phyloP scores from a whole-genome alignment of 2,888 invertebrate species.

The Phalangium opilio region DNA sequence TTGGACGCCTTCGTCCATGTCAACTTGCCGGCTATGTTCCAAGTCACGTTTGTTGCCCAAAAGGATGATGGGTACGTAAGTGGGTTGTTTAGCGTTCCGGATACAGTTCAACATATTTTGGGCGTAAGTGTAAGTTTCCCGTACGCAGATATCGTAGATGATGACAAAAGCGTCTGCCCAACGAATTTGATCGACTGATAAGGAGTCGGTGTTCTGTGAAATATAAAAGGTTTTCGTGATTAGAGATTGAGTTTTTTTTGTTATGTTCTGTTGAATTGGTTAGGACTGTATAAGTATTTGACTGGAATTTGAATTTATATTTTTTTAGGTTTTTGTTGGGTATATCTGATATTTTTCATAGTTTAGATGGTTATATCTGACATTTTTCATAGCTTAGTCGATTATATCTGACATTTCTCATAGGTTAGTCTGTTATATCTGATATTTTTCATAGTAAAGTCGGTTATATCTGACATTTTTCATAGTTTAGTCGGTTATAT shows the following conservation, averaged over 20 bases:
- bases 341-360: no score
- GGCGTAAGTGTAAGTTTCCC: constrained; percentile 43
- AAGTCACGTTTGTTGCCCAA: constrained; percentile 16
- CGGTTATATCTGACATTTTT: no score
- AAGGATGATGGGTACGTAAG: constrained; percentile 4
- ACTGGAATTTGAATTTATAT: no score
- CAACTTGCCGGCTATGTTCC: constrained; percentile 57
- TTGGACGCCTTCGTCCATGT: constrained; percentile 10
- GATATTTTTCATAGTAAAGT: no score
- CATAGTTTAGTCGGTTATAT: no score
- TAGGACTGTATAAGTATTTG: no score
- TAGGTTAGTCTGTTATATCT: no score
- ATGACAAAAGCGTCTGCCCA: constrained; percentile 72
- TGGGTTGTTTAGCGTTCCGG: background rate
- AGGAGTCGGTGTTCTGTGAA: constrained; percentile 43
- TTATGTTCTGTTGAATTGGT: no score
- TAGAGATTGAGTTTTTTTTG: background rate
- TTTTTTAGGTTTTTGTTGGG: no score
- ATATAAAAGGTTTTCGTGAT: background rate
- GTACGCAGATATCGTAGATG: constrained; percentile 63
- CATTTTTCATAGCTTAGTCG: no score
- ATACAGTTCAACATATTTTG: background rate
- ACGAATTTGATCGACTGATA: constrained; percentile 51
- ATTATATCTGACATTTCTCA: no score
- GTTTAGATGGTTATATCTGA: no score